phyloP scores from a whole-genome alignment of 2,888 invertebrate genomes.

The Synergus umbraculus region DNA sequence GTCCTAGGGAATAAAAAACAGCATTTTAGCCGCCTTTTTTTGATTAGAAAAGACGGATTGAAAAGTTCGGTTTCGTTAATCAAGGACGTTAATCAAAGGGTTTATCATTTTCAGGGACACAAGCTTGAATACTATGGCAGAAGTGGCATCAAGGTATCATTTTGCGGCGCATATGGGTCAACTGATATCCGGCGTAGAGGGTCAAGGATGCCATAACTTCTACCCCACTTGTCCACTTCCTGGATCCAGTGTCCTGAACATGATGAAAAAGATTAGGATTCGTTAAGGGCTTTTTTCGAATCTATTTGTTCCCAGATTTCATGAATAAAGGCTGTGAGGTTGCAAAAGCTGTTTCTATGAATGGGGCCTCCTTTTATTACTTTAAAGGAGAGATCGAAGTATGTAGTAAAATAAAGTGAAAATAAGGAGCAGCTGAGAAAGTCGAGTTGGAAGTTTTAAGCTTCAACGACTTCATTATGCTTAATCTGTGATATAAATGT shows the following conservation, averaged over 20 bases:
- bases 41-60: too few species aligned
- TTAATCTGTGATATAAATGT: constrained; percentile 1
- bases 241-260: constrained; percentile 81
- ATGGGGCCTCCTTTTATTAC: background rate
- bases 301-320: background rate
- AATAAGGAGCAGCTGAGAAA: background rate
- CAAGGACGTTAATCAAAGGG: background rate
- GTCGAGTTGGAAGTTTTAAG: background rate
- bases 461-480: background rate
- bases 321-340: constrained; percentile 7
- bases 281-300: constrained; percentile 58
- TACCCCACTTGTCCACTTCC: constrained; percentile 83
- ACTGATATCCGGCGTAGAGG: constrained; percentile 82
- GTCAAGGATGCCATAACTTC: constrained; percentile 84
- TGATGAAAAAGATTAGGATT: constrained; percentile 81
- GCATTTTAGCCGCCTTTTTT: too few species aligned
- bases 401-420: background rate
- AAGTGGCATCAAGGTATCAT: constrained; percentile 82
- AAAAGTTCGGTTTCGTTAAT: too few species aligned
- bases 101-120: constrained; percentile 79
- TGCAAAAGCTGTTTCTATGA: background rate
- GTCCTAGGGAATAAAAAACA: too few species aligned
- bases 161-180: constrained; percentile 86
- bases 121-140: constrained; percentile 81
- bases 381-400: background rate